Evolutionary conservation across 1,140 invertebrate species (phyloP).

Genomic region (Drosophila ananassae): DNA sequence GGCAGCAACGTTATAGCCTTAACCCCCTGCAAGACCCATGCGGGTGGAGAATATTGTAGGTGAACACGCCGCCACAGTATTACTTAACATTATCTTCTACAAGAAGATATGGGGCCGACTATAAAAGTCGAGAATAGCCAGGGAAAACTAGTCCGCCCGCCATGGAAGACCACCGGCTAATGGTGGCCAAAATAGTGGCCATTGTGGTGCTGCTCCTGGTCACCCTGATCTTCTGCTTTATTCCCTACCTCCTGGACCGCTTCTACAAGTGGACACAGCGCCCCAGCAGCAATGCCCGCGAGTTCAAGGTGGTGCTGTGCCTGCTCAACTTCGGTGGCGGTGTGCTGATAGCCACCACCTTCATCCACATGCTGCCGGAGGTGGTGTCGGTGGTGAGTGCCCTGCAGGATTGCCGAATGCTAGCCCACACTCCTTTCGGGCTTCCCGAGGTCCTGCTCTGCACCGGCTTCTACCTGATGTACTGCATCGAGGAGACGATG

Average conservation of each 20-base stretch:
- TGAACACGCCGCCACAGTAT: no score
- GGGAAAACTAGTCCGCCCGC: neutral
- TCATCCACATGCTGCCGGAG: slow-evolving; percentile 95
- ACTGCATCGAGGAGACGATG: slow-evolving; percentile 91
- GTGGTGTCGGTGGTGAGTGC: slow-evolving; percentile 88
- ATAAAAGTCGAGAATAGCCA: slow-evolving; percentile 17
- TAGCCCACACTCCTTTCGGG: slow-evolving; percentile 86
- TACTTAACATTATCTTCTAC: no score
- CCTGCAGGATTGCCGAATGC: slow-evolving; percentile 85
- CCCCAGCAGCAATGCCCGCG: slow-evolving; percentile 84
- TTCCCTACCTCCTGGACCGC: slow-evolving; percentile 88
- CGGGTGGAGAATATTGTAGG: no score
- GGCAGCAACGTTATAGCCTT: no score
- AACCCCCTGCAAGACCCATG: no score
- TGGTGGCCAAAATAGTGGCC: slow-evolving; percentile 88
- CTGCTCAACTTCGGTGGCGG: slow-evolving; percentile 95
- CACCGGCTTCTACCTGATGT: slow-evolving; percentile 92
- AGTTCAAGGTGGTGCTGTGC: slow-evolving; percentile 85
- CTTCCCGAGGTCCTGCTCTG: slow-evolving; percentile 89
- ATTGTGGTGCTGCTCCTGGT: slow-evolving; percentile 88
- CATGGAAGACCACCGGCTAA: slow-evolving; percentile 77
- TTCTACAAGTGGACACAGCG: slow-evolving; percentile 86
- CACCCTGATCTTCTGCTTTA: slow-evolving; percentile 88
- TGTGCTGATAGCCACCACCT: slow-evolving; percentile 94
- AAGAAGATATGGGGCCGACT: slow-evolving; percentile 14